These are phyloP conservation scores for Drosophila greeni DNA, from an alignment of 2,888 invertebrate species.

Conservation along the genomic window DNA sequence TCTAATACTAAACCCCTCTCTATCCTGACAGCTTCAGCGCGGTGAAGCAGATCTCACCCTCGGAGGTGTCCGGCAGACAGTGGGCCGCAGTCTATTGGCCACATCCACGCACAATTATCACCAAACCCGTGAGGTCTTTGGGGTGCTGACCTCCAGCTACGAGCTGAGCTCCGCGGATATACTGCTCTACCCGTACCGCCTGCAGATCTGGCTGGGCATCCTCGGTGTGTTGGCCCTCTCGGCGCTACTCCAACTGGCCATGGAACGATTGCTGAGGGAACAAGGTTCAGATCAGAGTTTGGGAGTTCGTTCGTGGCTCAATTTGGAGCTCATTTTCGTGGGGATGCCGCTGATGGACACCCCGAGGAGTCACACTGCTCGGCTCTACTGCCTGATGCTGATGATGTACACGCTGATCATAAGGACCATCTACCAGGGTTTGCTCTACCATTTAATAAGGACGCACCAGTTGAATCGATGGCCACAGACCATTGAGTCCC, in stretches of 20 bases:
- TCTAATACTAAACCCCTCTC: fast-evolving
- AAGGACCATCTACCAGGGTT: constrained; percentile 70
- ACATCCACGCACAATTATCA: constrained; percentile 62
- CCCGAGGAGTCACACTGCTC: constrained; percentile 40
- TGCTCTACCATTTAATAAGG: constrained; percentile 65
- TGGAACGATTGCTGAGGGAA: constrained; percentile 38
- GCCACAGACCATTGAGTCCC: constrained; percentile 52
- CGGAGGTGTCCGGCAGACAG: constrained; percentile 60
- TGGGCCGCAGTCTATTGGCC: constrained; percentile 30
- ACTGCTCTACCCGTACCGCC: constrained; percentile 56
- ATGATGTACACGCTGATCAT: constrained; percentile 62
- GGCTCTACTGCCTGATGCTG: constrained; percentile 47
- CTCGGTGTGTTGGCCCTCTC: constrained; percentile 36
- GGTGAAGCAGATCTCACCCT: constrained; percentile 52
- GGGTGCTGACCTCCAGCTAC: constrained; percentile 44
- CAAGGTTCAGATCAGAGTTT: not conserved
- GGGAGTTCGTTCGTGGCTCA: constrained; percentile 28
- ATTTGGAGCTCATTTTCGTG: constrained; percentile 49
- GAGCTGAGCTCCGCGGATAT: constrained; percentile 52
- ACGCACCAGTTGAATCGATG: constrained; percentile 49
- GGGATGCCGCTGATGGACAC: constrained; percentile 50
- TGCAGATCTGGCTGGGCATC: constrained; percentile 49
- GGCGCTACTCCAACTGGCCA: constrained; percentile 27
- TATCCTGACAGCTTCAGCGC: constrained; percentile 34
- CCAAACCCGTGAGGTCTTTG: constrained; percentile 54